Evolutionary conservation across 2,888 invertebrate genomes (phyloP), one percentile per base, ranked within the genome.

Genomic region (Biston betularia): DNA sequence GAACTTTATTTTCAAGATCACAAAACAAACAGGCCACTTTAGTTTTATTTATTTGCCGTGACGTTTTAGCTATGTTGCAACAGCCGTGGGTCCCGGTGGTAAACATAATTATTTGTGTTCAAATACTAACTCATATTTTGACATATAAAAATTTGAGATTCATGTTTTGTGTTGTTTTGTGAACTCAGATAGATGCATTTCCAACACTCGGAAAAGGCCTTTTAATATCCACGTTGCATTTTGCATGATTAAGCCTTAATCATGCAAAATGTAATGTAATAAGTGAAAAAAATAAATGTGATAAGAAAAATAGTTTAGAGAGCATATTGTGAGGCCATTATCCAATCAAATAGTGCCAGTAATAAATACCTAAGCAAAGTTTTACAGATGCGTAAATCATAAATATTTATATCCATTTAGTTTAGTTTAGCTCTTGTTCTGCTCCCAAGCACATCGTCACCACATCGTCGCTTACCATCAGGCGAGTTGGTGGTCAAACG

Each of bases 211-310:
- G 46, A 10, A 48, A 14, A 24, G 15, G 24, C 3, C 15, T 12
- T 49, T 9, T 24, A 11, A 24, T 11, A 49, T 49, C 33, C 49
- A 48, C 24, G 45, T 10, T 57, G 63, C 63, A 50, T 10, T 52
- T 56, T 15, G 50, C 63, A 56, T 63, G 63, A 44, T 35, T 6
- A 7, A 52, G n/a, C 24, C 24, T 24, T n/a, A n/a, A n/a, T n/a
- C n/a, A n/a, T n/a, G n/a, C n/a, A n/a, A n/a, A n/a, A n/a, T n/a
- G n/a, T n/a, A n/a, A n/a, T n/a, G n/a, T n/a, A n/a, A n/a, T n/a
- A n/a, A n/a, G n/a, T n/a, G n/a, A n/a, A n/a, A n/a, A n/a, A n/a
- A n/a, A n/a, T n/a, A n/a, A n/a, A n/a, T n/a, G n/a, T n/a, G n/a
- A 24, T 24, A 3, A 24, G 14, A 50, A 44, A 40, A 7, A 7